A percentile compares a stretch with the other conserved stretches of the same genome.
phyloP scores from a whole-genome alignment of 1,140 invertebrate species.

The Lordiphosa mommai region DNA sequence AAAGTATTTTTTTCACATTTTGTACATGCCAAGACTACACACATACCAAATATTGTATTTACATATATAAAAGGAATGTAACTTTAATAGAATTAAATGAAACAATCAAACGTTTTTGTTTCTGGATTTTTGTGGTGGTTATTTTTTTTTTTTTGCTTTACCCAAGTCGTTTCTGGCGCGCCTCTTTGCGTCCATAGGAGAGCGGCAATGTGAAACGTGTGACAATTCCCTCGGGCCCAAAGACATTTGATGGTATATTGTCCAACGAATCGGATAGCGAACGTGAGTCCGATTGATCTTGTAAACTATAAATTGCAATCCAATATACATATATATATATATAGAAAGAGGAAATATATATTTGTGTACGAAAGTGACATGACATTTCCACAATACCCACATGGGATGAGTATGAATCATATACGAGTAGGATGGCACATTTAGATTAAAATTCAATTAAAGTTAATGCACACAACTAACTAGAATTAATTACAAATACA shows the following conservation, averaged over 20 bases:
- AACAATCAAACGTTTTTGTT: no score
- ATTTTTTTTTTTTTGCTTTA: conserved; percentile 67
- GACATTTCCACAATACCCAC: conserved; percentile 25
- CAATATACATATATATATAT: conserved; percentile 27
- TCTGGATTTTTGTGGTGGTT: conserved; percentile 15
- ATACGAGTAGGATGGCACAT: neutral
- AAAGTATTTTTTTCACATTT: no score
- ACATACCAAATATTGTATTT: no score
- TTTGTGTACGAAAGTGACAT: conserved; percentile 19
- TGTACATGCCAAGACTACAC: no score
- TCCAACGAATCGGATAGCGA: conserved; percentile 80
- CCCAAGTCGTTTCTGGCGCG: conserved; percentile 83
- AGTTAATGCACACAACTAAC: neutral
- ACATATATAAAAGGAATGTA: no score
- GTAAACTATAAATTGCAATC: conserved; percentile 79
- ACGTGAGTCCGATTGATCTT: conserved; percentile 80
- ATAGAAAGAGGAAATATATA: conserved; percentile 16
- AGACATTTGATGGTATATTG: conserved; percentile 80
- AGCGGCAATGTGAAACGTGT: conserved; percentile 83
- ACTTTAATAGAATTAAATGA: no score
- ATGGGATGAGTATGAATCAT: conserved; percentile 3
- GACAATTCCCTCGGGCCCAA: conserved; percentile 79
- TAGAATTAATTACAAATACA: neutral
- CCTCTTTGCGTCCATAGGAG: conserved; percentile 83
- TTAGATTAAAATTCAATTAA: conserved; percentile 24